A percentile compares a stretch with the other conserved stretches of the same genome.
phyloP scores from a whole-genome alignment of 2,797 vertebrate species.

The Coranthus polyacanthus region DNA sequence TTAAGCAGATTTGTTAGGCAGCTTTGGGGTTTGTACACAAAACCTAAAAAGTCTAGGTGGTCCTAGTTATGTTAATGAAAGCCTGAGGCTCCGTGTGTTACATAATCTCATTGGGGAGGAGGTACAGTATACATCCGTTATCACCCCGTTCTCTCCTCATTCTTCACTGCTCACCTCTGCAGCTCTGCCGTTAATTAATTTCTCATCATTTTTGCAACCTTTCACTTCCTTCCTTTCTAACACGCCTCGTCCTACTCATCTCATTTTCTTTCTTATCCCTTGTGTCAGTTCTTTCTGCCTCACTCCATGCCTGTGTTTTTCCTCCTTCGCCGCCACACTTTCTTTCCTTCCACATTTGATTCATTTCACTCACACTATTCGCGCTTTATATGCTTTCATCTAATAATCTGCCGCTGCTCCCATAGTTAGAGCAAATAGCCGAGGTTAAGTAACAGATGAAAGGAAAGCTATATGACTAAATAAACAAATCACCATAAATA shows the following conservation, averaged over 20 bases:
- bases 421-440: no score
- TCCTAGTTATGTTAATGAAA: constrained; percentile 35
- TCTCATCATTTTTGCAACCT: constrained; percentile 31
- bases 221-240: constrained; percentile 15
- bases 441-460: constrained; percentile 24
- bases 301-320: neutral
- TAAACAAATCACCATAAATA: constrained; percentile 60
- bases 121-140: constrained; percentile 13
- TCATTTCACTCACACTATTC: no score
- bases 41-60: constrained; percentile 24
- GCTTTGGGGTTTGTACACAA: constrained; percentile 23
- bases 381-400: no score
- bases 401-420: no score
- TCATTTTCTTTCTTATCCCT: constrained; percentile 23
- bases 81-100: constrained; percentile 38
- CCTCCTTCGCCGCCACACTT: no score
- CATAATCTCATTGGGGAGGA: constrained; percentile 44
- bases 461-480: constrained; percentile 33
- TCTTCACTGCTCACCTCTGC: constrained; percentile 36
- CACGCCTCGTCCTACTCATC: constrained; percentile 21
- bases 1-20: neutral
- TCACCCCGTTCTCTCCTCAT: constrained; percentile 17
- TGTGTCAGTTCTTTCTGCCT: constrained; percentile 3
- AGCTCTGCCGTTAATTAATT: constrained; percentile 50
- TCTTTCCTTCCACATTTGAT: no score